Evolutionary conservation across 2,113 vertebrate species (phyloP), one percentile per base, ranked within the genome.

Genomic region (Corythoichthys haematopterus): DNA sequence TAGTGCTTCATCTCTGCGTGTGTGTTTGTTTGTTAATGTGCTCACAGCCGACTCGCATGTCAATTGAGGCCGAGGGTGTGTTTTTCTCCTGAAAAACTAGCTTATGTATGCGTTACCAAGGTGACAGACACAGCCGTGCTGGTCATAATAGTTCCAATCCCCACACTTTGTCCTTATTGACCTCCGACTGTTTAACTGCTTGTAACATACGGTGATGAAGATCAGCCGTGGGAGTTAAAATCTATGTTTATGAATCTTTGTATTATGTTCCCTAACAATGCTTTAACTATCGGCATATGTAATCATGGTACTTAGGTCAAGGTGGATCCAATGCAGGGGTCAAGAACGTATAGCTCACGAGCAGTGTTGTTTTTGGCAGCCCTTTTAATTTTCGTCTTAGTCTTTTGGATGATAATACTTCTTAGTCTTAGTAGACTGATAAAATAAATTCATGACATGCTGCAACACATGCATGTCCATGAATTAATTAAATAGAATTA

Each of bases 51-150:
- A 59, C 65, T 52, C 64, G 71, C 74, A 45, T 64, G 69, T 71
- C 46, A 51, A 20, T 51, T 20, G 47, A 7, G 35, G 51, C 36
- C 16, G 38, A 4, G 40, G 37, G 52, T 59, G 68, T 84, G 83
- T 85, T 86, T 79, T 78, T 78, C 83, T 81, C 75, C 81, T 64
- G 69, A 75, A 79, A 69, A 75, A 80, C 58, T 66, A 70, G 60
- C 66, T 66, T 71, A 69, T 2, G 74, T 69, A 79, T 76, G 33
- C 45, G 85, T 88, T 84, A 63, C 85, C 84, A 88, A 87, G 82
- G 84, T 66, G 81, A 87, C 78, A 62, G 79, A 57, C 73, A 55
- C 79, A 53, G 70, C 74, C 78, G 71, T 66, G 28, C 77, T 69
- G 61, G 58, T 72, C 75, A 76, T 64, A 16, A 47, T 28, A 43